Evolutionary conservation across 37 sponge, comb jelly and placozoan genomes (phyloP), one percentile per base, ranked within the genome.

Genomic region (Ianthella basta): DNA sequence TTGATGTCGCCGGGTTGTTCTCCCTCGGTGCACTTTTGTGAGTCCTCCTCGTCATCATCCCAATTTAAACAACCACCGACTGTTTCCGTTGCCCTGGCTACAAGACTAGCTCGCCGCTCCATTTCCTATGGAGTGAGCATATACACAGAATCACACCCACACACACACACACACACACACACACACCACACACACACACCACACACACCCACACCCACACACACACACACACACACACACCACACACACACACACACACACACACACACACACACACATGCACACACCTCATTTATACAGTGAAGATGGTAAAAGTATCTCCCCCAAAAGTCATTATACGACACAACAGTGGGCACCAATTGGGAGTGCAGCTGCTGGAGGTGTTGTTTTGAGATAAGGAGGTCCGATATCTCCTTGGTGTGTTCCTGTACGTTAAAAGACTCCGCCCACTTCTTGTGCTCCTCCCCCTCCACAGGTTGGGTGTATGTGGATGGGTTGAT

Each of bases 301-400:
- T 83, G 66, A 2, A 84, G 60, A 38, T 86, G 83, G 78, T 79
- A 92, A 77, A 89, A 89, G 44, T 92, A 92, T 32, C 84, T 67
- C 24, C 59, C 50, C 93, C 93, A 92, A 81, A 92, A 92, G 30
- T 80, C 56, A 67, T 89, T 87, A 57, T 92, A 92, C 23, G 93
- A 89, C 29, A 89, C 87, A 18, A 83, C 53, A 1, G 90, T 82
- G 5, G 93, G 93, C 20, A 92, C 93, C 56, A 92, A 81, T 55
- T 87, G 87, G 23, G 89, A 41, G 70, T 92, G 90, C 4, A 89
- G 79, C 23, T 59, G 63, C 30, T 90, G 56, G 15, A 92, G 63
- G 59, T 89, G 87, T 14, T 80, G 59, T 27, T 80, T 86, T 29
- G 70, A 59, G 32, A 92, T 86, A 24, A 92, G 81, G 15, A 92